Conservation (phyloP, 1,140 invertebrate species). For the Theocolax elegans region DNA sequence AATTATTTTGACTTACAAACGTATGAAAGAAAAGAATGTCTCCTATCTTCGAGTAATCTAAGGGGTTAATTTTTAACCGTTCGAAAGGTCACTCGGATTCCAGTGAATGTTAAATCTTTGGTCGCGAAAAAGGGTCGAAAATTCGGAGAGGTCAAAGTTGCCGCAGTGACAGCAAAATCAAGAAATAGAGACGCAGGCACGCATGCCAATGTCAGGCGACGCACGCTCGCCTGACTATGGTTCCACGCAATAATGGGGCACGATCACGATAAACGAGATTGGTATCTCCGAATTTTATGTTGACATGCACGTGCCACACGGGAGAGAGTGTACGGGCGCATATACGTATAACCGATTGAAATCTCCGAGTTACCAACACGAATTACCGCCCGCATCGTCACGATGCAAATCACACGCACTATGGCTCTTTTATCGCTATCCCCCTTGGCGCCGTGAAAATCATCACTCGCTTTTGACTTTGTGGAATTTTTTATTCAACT, state of each 20-base stretch:
- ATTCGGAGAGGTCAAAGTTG: background rate
- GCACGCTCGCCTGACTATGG: no score
- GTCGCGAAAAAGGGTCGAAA: background rate
- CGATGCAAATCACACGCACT: conserved; percentile 3
- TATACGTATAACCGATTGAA: no score
- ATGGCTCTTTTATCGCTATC: conserved; percentile 13
- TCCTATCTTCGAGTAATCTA: no score
- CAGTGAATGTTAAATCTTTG: no score
- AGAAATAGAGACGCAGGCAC: background rate
- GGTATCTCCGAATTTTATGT: conserved; percentile 23
- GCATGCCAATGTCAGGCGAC: background rate
- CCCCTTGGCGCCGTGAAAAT: background rate
- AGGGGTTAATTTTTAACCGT: no score
- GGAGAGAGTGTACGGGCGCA: background rate
- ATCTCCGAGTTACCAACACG: conserved; percentile 10
- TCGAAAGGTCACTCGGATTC: background rate
- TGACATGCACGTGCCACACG: conserved; percentile 9
- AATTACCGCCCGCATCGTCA: conserved; percentile 25
- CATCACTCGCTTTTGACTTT: no score
- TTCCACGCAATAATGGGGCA: background rate
- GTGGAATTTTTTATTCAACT: background rate
- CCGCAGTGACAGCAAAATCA: no score
- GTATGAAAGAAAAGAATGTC: no score
- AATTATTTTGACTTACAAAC: no score
- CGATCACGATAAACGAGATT: conserved; percentile 9